Base-by-base conservation (phyloP, 1,140 invertebrate genomes). In the Tetramorium simillimum region DNA sequence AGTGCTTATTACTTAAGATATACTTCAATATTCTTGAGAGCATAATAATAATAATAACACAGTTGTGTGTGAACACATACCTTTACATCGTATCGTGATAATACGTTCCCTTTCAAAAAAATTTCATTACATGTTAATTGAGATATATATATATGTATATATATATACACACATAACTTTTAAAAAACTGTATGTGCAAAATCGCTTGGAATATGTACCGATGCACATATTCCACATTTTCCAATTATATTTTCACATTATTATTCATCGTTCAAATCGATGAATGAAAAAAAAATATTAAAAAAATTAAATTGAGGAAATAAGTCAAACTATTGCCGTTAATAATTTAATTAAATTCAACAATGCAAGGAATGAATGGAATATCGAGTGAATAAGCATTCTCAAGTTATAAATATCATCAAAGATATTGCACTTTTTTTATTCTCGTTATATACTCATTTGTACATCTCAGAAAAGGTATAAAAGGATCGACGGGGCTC, bases 1-100 rank as follows among this genome's bases (percentile, higher is more conserved):
- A 33, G 18, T 65, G 21, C n/a, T 46, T 65, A 78, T 78, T 65
- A 58, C 37, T 76, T 7, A 43, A 77, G 24, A 77, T 28, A n/a
- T n/a, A 53, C 51, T 53, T 77, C 40, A 33, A 65, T 21, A 43
- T n/a, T 65, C n/a, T 60, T 18, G 2, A 46, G 18, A 73, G 21
- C n/a, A 10, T 65, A 37, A 65, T 65, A 65, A 60, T 28, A 63
- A 63, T 18, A 63, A 65, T 65, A n/a, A 2, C 28, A 33, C 18
- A 51, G 7, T 9, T 51, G 9, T 72, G 10, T 18, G 5, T 18
- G 18, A 72, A 53, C 49, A 51, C 3, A 5, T 70, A 51, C 24
- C 46, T 70, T 72, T 72, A 63, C 18, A 9, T 62, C 5, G 5
- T 65, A 37, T n/a, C 18, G 33, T 37, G 10, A n/a, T 7, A 51